Conservation (phyloP, 2,113 vertebrate genomes). For the Heliornis fulica region DNA sequence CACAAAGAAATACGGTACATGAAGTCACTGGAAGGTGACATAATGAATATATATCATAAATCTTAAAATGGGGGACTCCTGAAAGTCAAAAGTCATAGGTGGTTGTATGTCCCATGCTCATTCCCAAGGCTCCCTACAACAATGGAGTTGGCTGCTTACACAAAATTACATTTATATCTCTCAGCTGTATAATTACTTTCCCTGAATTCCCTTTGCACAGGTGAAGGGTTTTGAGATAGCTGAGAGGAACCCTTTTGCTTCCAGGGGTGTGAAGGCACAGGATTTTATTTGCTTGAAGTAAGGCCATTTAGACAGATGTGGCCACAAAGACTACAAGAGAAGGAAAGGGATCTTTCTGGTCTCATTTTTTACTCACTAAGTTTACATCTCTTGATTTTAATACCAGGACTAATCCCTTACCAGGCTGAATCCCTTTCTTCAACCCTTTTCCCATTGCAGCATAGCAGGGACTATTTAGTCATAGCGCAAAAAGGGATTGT, state of each 20-base stretch:
- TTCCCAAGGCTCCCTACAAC: background rate
- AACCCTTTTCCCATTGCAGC: background rate
- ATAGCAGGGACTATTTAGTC: background rate
- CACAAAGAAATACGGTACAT: background rate
- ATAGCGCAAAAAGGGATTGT: background rate
- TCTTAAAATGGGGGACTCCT: background rate
- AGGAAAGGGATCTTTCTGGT: background rate
- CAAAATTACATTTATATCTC: background rate
- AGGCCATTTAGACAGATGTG: background rate
- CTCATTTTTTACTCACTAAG: accelerated
- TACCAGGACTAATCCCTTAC: background rate
- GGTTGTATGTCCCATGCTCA: background rate
- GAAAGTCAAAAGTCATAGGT: background rate
- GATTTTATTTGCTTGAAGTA: background rate
- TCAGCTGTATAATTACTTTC: background rate
- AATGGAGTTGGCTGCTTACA: background rate
- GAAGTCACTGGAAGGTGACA: background rate
- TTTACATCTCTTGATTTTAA: background rate
- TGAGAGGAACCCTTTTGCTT: background rate
- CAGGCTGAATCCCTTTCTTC: background rate
- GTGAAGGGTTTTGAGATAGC: background rate
- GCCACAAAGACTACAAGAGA: background rate
- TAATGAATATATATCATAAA: background rate
- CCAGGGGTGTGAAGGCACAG: background rate
- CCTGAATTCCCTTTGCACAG: background rate